phyloP scores from a whole-genome alignment of 1,140 invertebrate species.

The Caenorhabditis briggsae region DNA sequence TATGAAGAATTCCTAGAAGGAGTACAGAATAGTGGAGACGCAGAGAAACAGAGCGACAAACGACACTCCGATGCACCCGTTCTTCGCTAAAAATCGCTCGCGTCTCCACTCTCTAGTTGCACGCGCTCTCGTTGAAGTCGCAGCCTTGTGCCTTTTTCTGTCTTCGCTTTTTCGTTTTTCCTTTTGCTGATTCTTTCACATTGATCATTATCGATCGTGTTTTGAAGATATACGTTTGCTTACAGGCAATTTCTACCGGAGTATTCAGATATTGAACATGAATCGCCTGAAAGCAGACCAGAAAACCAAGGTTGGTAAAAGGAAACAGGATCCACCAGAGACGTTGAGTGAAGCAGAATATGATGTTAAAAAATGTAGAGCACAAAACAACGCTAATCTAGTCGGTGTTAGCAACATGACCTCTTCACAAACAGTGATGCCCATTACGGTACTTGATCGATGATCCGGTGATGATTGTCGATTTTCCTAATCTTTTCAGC shows the following conservation, averaged over 20 bases:
- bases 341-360: not conserved
- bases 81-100: not conserved
- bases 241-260: too few species aligned
- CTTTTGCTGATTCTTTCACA: not conserved
- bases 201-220: too few species aligned
- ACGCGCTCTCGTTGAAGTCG: not conserved
- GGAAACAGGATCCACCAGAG: not conserved
- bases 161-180: not conserved
- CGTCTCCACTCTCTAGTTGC: not conserved
- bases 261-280: not conserved
- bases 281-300: conserved; percentile 34
- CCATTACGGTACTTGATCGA: not conserved
- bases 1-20: too few species aligned
- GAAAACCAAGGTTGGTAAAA: conserved; percentile 38
- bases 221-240: too few species aligned
- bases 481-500: conserved; percentile 26
- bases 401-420: not conserved
- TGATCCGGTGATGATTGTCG: not conserved
- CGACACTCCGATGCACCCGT: not conserved
- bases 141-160: not conserved
- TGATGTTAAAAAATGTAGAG: conserved; percentile 9
- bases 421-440: not conserved
- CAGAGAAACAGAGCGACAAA: not conserved
- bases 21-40: not conserved
- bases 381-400: not conserved